These are phyloP conservation scores for Yponomeuta plumbellus DNA, from an alignment of 2,888 invertebrate species.

Conservation along the genomic window DNA sequence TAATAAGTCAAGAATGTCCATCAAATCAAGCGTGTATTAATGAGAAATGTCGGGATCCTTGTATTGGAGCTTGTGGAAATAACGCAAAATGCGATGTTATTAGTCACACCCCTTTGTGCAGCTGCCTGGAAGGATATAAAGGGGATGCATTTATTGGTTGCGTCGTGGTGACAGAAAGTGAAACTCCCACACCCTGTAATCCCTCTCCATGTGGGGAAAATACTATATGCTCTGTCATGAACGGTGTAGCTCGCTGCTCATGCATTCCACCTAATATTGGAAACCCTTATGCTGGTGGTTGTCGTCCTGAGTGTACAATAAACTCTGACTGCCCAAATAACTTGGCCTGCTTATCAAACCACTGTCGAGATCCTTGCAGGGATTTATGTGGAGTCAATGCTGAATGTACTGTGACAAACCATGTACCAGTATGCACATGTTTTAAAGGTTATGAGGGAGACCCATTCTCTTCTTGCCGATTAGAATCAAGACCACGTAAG, in stretches of 20 bases:
- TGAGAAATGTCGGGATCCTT: slow-evolving; percentile 90
- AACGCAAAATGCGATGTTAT: slow-evolving; percentile 88
- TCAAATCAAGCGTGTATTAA: slow-evolving; percentile 86
- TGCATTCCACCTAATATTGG: slow-evolving; percentile 93
- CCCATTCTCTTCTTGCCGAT: slow-evolving; percentile 87
- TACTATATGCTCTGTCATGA: slow-evolving; percentile 83
- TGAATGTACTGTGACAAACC: slow-evolving; percentile 87
- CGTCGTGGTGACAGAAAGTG: slow-evolving; percentile 68
- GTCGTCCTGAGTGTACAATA: slow-evolving; percentile 89
- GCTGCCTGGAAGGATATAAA: slow-evolving; percentile 84
- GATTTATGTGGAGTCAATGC: slow-evolving; percentile 90
- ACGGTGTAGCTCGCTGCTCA: slow-evolving; percentile 83
- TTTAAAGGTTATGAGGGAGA: slow-evolving; percentile 86
- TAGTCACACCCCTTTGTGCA: slow-evolving; percentile 88
- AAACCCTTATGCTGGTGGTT: slow-evolving; percentile 90
- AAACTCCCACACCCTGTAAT: slow-evolving; percentile 79
- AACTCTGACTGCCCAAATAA: slow-evolving; percentile 88
- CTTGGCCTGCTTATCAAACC: slow-evolving; percentile 87
- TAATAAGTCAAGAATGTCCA: slow-evolving; percentile 88
- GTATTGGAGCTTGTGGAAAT: slow-evolving; percentile 83
- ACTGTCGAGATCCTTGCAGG: slow-evolving; percentile 90
- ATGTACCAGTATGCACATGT: slow-evolving; percentile 89
- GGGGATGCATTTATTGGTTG: slow-evolving; percentile 92
- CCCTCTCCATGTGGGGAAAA: slow-evolving; percentile 91
- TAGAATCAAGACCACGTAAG: slow-evolving; percentile 75